phyloP scores from a whole-genome alignment of 2,113 vertebrate genomes.

The Eidolon helvum region DNA sequence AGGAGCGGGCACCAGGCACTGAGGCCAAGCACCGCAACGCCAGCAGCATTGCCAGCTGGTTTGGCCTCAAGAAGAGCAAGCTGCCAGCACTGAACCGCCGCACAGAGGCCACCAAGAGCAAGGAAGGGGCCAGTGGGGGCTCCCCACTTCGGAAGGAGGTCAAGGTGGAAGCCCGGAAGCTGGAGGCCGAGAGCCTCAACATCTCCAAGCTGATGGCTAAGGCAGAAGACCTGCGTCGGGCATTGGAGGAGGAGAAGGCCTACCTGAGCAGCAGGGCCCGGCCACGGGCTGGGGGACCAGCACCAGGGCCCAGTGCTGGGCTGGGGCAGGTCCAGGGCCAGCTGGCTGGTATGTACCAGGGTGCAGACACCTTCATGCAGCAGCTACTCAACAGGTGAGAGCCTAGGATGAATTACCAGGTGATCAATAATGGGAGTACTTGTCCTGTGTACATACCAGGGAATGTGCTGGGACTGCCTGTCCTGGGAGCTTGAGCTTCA shows the following conservation, averaged over 20 bases:
- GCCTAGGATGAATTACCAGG: background rate
- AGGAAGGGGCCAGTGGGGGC: conserved; percentile 81
- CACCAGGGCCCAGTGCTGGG: conserved; percentile 82
- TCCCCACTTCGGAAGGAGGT: conserved; percentile 85
- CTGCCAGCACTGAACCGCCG: conserved; percentile 93
- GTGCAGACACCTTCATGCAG: conserved; percentile 97
- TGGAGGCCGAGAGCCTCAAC: conserved; percentile 93
- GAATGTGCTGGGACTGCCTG: background rate
- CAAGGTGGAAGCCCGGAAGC: conserved; percentile 83
- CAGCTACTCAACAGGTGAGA: conserved; percentile 95
- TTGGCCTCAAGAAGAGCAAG: conserved; percentile 95
- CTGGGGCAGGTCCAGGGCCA: conserved; percentile 89
- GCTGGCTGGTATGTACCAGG: conserved; percentile 92
- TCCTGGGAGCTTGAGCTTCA: background rate
- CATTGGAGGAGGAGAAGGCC: conserved; percentile 94
- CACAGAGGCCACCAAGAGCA: conserved; percentile 85
- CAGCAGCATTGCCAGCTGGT: conserved; percentile 95
- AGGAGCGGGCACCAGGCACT: conserved; percentile 82
- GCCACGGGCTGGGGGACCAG: conserved; percentile 81
- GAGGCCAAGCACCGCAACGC: conserved; percentile 94
- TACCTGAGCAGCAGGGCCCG: conserved; percentile 89
- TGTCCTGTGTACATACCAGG: too few relatives aligned
- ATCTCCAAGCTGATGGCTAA: conserved; percentile 98
- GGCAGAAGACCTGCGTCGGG: conserved; percentile 93
- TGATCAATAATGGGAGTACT: too few relatives aligned